A percentile compares a stretch with the other conserved stretches of the same genome.
Conservation (phyloP, 2,888 invertebrate genomes). For the Drosophila borborema region DNA sequence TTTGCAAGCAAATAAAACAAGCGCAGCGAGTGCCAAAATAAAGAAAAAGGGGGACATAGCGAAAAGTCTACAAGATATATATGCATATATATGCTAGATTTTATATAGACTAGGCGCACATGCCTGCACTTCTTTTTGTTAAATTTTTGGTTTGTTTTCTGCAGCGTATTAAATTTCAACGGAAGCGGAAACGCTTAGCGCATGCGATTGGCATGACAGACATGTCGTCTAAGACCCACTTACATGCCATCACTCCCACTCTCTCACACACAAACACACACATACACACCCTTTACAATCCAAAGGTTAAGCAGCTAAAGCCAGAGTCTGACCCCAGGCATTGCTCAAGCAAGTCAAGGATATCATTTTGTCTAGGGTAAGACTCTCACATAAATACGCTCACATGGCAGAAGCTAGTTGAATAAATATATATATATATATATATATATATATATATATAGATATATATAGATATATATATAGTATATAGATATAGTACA, state of each 20-base stretch:
- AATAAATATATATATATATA: background rate
- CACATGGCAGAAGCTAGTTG: background rate
- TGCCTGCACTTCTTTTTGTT: slow-evolving; percentile 12
- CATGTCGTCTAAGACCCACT: slow-evolving; percentile 26
- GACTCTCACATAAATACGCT: slow-evolving; percentile 6
- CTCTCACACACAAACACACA: background rate
- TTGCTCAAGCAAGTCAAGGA: background rate
- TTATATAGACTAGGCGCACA: slow-evolving; percentile 19
- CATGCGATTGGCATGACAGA: slow-evolving; percentile 34
- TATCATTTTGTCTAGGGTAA: background rate
- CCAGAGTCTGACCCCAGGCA: slow-evolving; percentile 32
- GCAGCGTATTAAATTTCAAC: slow-evolving; percentile 52
- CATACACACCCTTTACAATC: background rate
- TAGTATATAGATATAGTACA: too few species aligned
- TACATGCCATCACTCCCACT: background rate
- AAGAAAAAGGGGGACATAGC: slow-evolving; percentile 52
- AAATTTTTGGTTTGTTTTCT: background rate
- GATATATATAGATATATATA: background rate
- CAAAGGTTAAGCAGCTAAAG: slow-evolving; percentile 17
- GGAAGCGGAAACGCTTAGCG: slow-evolving; percentile 56
- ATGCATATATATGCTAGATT: background rate
- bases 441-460: too few species aligned
- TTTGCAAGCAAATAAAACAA: slow-evolving; percentile 39
- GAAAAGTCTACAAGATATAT: background rate
- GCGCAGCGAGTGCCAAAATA: slow-evolving; percentile 35